These are phyloP conservation scores for Lepidochrysops patricia DNA, from an alignment of 2,888 invertebrate genomes.

Conservation along the genomic window DNA sequence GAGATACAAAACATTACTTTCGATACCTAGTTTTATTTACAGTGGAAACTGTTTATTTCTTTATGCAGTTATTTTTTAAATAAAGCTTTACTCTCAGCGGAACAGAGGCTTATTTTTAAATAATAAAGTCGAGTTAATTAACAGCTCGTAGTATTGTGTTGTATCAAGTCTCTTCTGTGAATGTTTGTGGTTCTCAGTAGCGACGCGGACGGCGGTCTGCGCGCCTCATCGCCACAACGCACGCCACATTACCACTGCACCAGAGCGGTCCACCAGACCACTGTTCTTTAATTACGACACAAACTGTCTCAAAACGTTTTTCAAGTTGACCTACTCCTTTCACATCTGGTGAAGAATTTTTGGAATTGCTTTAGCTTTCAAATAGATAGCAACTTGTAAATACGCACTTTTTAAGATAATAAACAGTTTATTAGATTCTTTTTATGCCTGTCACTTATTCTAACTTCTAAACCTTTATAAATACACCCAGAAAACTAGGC, in stretches of 20 bases:
- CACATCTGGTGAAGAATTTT: background rate
- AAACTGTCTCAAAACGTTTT: background rate
- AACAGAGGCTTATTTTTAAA: background rate
- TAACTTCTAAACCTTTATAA: no score
- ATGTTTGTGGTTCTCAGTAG: conserved; percentile 29
- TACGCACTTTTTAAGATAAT: no score
- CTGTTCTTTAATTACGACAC: conserved; percentile 44
- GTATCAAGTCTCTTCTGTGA: background rate
- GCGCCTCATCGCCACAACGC: conserved; percentile 48
- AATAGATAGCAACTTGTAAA: no score
- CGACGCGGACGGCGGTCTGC: conserved; percentile 38
- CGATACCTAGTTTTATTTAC: no score
- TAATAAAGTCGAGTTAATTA: background rate
- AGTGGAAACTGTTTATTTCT: no score
- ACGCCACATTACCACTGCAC: conserved; percentile 49
- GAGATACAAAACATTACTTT: no score
- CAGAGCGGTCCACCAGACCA: conserved; percentile 33
- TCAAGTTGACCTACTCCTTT: background rate
- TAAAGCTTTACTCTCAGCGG: no score
- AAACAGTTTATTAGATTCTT: no score
- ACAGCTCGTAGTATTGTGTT: background rate
- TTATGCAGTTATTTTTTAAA: no score
- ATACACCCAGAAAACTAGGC: background rate
- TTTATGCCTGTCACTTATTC: no score
- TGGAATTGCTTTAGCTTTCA: no score